These are phyloP conservation scores for Polietes domitor DNA, from an alignment of 2,888 invertebrate genomes.

Conservation along the genomic window DNA sequence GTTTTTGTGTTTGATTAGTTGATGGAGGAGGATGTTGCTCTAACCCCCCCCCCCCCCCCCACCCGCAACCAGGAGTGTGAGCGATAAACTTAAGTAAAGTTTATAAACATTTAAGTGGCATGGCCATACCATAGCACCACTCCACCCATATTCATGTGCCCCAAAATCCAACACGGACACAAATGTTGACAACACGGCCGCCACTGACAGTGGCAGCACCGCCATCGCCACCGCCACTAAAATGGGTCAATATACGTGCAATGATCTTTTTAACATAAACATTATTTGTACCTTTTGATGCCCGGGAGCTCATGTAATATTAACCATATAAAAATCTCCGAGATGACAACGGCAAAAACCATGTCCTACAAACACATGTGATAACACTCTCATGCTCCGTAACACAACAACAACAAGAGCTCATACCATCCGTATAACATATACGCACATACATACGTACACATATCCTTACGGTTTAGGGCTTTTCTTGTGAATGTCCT, in stretches of 20 bases:
- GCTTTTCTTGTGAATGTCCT: slow-evolving; percentile 18
- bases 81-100: slow-evolving; percentile 16
- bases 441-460: slow-evolving; percentile 13
- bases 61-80: neutral
- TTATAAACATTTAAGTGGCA: slow-evolving; percentile 29
- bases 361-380: neutral
- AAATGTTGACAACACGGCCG: neutral
- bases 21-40: neutral
- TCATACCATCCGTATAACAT: too few species aligned
- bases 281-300: slow-evolving; percentile 22
- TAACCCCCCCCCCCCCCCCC: neutral
- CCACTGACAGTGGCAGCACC: neutral
- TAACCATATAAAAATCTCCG: slow-evolving; percentile 56
- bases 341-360: slow-evolving; percentile 39
- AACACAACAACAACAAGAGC: too few species aligned
- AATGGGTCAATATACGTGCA: slow-evolving; percentile 44
- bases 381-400: neutral
- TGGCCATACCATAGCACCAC: neutral
- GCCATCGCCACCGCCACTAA: neutral
- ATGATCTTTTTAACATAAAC: slow-evolving; percentile 38
- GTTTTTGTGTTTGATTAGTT: slow-evolving; percentile 23
- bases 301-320: slow-evolving; percentile 50
- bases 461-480: neutral
- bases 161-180: slow-evolving; percentile 4
- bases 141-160: neutral